Percentiles rank a stretch among this genome's conserved stretches.
phyloP scores from a whole-genome alignment of 2,797 vertebrate genomes.

The Gymnothorax javanicus region DNA sequence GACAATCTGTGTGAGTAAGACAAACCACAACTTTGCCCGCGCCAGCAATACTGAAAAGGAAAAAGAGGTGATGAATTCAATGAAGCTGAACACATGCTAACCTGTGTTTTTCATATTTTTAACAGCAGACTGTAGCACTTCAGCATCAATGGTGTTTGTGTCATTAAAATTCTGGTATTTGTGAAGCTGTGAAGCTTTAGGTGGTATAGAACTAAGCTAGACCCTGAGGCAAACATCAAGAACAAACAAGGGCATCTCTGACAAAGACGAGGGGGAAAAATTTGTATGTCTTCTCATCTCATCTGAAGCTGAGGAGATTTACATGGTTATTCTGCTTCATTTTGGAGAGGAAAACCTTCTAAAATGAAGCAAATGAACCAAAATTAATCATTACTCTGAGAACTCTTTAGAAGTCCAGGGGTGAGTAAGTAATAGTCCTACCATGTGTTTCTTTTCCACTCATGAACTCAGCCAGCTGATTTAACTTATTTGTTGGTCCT shows the following conservation, averaged over 20 bases:
- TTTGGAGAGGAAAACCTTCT: background rate
- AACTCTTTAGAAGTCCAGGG: background rate
- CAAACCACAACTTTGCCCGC: slow-evolving; percentile 8
- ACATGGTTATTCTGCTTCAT: background rate
- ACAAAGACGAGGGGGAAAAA: background rate
- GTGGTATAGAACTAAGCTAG: background rate
- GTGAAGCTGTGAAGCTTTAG: background rate
- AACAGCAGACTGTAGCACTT: background rate
- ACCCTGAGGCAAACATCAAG: background rate
- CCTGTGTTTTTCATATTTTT: background rate
- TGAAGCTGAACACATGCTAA: background rate
- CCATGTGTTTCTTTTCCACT: no score
- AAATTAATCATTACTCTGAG: background rate
- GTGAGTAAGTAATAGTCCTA: no score
- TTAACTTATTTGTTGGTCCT: no score
- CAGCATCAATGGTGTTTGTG: background rate
- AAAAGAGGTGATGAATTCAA: background rate
- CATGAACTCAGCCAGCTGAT: no score
- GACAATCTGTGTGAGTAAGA: slow-evolving; percentile 16
- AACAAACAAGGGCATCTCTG: background rate
- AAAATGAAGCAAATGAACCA: no score
- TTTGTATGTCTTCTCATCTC: background rate
- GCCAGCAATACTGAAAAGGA: background rate
- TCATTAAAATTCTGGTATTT: background rate
- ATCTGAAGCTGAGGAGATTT: background rate